These are phyloP conservation scores for Griposia aprilina DNA, from an alignment of 2,888 invertebrate genomes.

Conservation along the genomic window DNA sequence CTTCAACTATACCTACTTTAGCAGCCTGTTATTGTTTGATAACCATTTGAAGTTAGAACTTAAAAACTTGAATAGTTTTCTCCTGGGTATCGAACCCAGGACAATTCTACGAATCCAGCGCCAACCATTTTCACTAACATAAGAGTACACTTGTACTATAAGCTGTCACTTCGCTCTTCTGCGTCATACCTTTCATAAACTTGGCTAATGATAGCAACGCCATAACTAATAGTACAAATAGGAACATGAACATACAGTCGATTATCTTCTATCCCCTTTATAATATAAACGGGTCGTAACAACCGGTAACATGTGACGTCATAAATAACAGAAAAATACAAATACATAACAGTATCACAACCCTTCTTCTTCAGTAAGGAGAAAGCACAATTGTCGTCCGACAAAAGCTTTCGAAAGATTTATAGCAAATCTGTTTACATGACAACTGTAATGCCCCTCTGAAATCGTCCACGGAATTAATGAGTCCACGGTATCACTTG, in stretches of 20 bases:
- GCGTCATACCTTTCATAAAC: background rate
- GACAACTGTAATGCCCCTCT: constrained; percentile 77
- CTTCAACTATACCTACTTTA: background rate
- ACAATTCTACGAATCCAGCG: background rate
- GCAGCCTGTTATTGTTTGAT: background rate
- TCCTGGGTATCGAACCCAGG: background rate
- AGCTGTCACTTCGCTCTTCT: background rate
- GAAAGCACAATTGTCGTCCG: constrained; percentile 58
- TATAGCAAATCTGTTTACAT: constrained; percentile 79
- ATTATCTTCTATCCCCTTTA: constrained; percentile 23
- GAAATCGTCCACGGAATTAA: constrained; percentile 80
- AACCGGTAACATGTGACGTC: constrained; percentile 43
- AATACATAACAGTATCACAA: constrained; percentile 48
- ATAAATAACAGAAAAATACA: constrained; percentile 62
- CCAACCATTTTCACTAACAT: background rate
- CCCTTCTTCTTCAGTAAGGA: constrained; percentile 59
- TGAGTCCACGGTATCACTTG: constrained; percentile 81
- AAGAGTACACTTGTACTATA: background rate
- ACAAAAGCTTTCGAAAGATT: constrained; percentile 72
- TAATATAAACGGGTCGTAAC: constrained; percentile 42
- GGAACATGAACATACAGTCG: constrained; percentile 17
- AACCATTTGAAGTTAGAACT: background rate
- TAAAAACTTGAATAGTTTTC: background rate
- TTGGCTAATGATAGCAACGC: background rate
- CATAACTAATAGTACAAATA: constrained; percentile 47